Percentiles rank a stretch among this genome's conserved stretches.
phyloP scores from a whole-genome alignment of 2,888 invertebrate genomes.

The Elgonia sp. region DNA sequence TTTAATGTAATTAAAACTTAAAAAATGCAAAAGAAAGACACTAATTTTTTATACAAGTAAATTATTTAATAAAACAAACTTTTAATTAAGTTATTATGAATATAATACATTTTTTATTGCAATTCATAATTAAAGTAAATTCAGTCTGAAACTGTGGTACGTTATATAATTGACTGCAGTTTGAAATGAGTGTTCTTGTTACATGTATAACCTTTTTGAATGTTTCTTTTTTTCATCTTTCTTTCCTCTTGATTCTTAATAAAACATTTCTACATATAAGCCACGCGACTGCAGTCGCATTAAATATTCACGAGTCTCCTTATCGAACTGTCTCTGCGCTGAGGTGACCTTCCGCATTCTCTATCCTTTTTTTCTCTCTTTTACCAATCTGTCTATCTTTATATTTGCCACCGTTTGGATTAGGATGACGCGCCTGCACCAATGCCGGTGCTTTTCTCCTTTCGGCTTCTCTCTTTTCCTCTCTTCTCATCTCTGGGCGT shows the following conservation, averaged over 20 bases:
- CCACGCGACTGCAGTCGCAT: constrained; percentile 75
- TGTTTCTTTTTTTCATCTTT: constrained; percentile 4
- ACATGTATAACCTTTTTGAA: neutral
- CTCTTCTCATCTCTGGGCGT: constrained; percentile 54
- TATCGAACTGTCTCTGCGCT: constrained; percentile 74
- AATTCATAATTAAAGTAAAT: too few species aligned
- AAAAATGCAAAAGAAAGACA: too few species aligned
- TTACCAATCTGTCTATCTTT: constrained; percentile 33
- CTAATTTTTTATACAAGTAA: too few species aligned
- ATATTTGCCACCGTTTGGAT: constrained; percentile 54
- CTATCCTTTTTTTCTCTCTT: constrained; percentile 41
- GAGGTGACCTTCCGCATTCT: constrained; percentile 78
- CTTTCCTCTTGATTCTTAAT: constrained; percentile 18
- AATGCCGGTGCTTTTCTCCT: constrained; percentile 47
- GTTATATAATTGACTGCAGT: neutral
- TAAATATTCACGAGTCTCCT: constrained; percentile 77
- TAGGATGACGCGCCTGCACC: constrained; percentile 67
- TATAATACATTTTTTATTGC: too few species aligned
- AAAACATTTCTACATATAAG: constrained; percentile 51
- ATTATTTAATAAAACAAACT: too few species aligned
- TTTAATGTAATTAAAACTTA: too few species aligned
- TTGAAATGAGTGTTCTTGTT: neutral
- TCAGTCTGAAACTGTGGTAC: too few species aligned
- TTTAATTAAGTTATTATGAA: too few species aligned
- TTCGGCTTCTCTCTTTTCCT: constrained; percentile 34